phyloP scores from a whole-genome alignment of 1,140 invertebrate genomes.

The Drosophila serrata region DNA sequence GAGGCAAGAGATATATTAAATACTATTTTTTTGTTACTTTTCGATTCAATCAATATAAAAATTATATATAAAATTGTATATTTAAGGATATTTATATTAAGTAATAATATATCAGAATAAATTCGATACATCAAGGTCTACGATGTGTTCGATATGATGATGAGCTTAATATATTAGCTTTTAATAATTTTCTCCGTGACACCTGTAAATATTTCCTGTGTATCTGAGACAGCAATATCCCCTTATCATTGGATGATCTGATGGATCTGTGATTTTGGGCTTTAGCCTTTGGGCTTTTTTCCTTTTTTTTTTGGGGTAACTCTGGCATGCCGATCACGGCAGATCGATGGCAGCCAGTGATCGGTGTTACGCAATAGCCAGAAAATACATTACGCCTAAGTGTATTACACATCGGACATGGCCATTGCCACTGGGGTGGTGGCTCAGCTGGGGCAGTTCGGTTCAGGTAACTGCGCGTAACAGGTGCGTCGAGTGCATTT shows the following conservation, averaged over 20 bases:
- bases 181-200: not conserved
- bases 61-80: no score
- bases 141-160: no score
- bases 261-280: not conserved
- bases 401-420: constrained; percentile 36
- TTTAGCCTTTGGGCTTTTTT: not conserved
- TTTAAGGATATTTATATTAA: no score
- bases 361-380: constrained; percentile 22
- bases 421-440: constrained; percentile 34
- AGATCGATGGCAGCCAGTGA: constrained; percentile 10
- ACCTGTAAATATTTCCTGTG: not conserved
- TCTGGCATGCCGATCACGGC: constrained; percentile 17
- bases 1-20: no score
- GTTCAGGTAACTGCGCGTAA: constrained; percentile 43
- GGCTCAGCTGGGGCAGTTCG: constrained; percentile 4
- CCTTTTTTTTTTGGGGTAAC: not conserved
- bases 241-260: constrained; percentile 8
- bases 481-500: constrained; percentile 64
- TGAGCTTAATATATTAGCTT: no score
- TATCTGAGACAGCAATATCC: not conserved
- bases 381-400: constrained; percentile 38
- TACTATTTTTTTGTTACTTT: no score
- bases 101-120: no score
- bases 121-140: not conserved
- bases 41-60: no score